phyloP scores from a whole-genome alignment of 2,888 invertebrate genomes.

The Antheraea yamamai region DNA sequence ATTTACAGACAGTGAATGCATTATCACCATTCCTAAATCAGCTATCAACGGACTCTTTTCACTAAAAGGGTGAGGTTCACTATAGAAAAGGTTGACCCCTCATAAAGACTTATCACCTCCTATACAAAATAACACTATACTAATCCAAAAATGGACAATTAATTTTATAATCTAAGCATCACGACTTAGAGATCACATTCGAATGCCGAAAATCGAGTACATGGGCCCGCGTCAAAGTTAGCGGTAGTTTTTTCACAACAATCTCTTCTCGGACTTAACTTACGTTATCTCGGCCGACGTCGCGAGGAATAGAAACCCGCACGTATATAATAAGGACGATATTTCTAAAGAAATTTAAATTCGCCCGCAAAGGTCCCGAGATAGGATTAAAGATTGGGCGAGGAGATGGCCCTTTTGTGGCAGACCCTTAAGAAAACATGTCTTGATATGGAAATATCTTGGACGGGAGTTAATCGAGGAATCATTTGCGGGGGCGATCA shows the following conservation, averaged over 20 bases:
- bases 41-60: constrained; percentile 82
- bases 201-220: constrained; percentile 45
- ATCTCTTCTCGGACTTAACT: constrained; percentile 82
- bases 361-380: constrained; percentile 82
- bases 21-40: constrained; percentile 81
- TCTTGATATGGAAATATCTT: constrained; percentile 82
- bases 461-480: constrained; percentile 74
- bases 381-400: constrained; percentile 83
- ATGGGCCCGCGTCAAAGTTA: constrained; percentile 77
- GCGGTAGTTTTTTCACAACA: constrained; percentile 82
- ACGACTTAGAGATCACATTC: constrained; percentile 61
- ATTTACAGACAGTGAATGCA: constrained; percentile 79
- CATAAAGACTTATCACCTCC: constrained; percentile 83
- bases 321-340: constrained; percentile 82
- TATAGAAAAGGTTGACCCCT: constrained; percentile 83
- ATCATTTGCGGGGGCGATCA: constrained; percentile 76
- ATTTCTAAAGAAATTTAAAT: constrained; percentile 83
- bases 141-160: constrained; percentile 60
- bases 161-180: constrained; percentile 51
- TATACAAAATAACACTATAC: constrained; percentile 81
- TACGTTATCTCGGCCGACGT: constrained; percentile 80
- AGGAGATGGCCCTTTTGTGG: constrained; percentile 81
- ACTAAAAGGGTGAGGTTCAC: constrained; percentile 81
- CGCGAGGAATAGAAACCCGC: constrained; percentile 80
- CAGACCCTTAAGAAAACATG: constrained; percentile 82